Evolutionary conservation across 2,797 vertebrate genomes (phyloP), one percentile per base, ranked within the genome.

Genomic region (Pseudochirops corinnae): DNA sequence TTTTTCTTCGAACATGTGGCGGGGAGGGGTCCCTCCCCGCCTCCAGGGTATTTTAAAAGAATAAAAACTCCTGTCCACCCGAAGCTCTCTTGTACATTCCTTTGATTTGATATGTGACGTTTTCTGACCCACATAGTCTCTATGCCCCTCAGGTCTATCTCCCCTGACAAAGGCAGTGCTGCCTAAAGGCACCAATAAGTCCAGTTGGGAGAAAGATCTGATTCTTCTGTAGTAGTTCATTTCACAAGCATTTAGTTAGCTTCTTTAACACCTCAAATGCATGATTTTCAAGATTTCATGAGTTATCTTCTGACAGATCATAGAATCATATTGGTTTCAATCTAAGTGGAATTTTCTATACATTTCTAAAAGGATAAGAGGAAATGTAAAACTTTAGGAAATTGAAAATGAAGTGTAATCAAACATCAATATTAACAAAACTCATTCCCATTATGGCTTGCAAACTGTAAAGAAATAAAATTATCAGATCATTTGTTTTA

Each of bases 381-480:
- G 18, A 74, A 18, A 16, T n/a, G 5, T 21, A 74, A 74, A 67
- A 67, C n/a, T 21, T 6, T 74, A 74, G 62, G 33, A 74, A 74
- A n/a, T 10, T 74, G 33, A 74, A 74, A 74, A 16, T 74, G 13
- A 12, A 39, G 16, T 39, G 33, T 6, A 74, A 16, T 74, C 62
- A 74, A 74, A 67, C 12, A 67, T n/a, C 60, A 67, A 16, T 67
- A n/a, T 33, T 67, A 33, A n/a, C 31, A 67, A 33, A n/a, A 74
- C 5, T 74, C 62, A 39, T 74, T 74, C 16, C 33, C 16, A 74
- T n/a, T 74, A 33, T n/a, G 62, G 33, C 21, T 93, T 56, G 6
- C 4, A 33, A 90, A 53, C 58, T 67, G n/a, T 82, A 93, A 97
- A 94, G 33, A 67, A 67, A 67, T 11, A n/a, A n/a, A 39, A 39